Percentiles rank a stretch among this genome's conserved stretches.
These are phyloP conservation scores for Crocidura indochinensis DNA, from an alignment of 2,797 vertebrate genomes.

Conservation along the genomic window DNA sequence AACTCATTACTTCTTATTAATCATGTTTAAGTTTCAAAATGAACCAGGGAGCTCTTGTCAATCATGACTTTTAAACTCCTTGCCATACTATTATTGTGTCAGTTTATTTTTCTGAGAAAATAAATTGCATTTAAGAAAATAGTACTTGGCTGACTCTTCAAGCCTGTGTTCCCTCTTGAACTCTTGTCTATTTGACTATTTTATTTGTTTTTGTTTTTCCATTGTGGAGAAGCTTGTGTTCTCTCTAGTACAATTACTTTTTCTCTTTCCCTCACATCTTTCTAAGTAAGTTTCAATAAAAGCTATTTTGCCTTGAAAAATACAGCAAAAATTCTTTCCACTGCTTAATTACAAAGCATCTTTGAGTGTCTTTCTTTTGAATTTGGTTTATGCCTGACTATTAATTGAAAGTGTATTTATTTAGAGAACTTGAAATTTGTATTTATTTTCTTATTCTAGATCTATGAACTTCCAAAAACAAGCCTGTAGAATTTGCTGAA, in stretches of 20 bases:
- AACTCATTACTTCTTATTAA: background rate
- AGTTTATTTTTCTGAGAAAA: background rate
- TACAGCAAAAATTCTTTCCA: background rate
- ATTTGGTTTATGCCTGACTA: background rate
- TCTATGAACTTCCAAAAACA: background rate
- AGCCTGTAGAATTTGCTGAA: fast-evolving
- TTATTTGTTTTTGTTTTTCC: no score
- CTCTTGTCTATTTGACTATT: no score
- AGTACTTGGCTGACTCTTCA: no score
- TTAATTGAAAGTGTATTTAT: slow-evolving; percentile 35
- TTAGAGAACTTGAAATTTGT: background rate
- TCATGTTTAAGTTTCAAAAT: slow-evolving; percentile 1
- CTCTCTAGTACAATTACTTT: no score
- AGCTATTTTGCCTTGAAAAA: no score
- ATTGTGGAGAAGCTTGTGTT: no score
- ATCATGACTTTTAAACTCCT: background rate
- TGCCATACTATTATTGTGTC: background rate
- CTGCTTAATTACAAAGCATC: background rate
- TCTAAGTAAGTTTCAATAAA: no score
- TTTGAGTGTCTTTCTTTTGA: background rate
- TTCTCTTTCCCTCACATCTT: no score
- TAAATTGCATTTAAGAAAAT: no score
- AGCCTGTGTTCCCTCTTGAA: no score
- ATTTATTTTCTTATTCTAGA: background rate
- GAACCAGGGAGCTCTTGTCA: background rate